phyloP scores from a whole-genome alignment of 2,797 vertebrate genomes.

The Synaphobranchus kaupii region DNA sequence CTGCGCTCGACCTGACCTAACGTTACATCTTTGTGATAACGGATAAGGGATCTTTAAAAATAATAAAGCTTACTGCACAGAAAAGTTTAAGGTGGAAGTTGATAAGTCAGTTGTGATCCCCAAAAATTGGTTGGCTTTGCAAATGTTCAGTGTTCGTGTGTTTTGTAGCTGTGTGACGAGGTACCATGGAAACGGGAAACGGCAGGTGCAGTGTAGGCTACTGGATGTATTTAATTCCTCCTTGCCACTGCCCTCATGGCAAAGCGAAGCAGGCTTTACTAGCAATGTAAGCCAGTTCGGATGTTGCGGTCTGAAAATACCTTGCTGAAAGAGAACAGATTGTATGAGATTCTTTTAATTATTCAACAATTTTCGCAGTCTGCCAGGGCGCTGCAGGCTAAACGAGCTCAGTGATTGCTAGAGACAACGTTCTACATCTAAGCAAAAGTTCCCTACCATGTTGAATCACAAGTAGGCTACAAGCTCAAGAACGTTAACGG shows the following conservation, averaged over 20 bases:
- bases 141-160: constrained; percentile 6
- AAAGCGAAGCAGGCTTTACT: neutral
- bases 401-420: neutral
- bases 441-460: neutral
- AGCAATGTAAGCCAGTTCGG: neutral
- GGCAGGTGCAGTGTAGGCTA: constrained; percentile 48
- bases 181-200: constrained; percentile 49
- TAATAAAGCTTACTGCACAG: neutral
- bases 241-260: neutral
- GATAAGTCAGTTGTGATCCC: neutral
- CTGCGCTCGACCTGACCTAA: neutral
- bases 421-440: neutral
- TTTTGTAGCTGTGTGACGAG: constrained; percentile 41
- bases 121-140: neutral
- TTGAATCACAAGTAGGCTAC: neutral
- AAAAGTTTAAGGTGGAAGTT: neutral
- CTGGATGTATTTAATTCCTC: neutral
- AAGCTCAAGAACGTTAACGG: neutral
- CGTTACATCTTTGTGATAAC: neutral
- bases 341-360: constrained; percentile 58
- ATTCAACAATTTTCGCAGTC: constrained; percentile 65
- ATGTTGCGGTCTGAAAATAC: neutral
- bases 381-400: constrained; percentile 45
- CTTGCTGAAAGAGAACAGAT: constrained; percentile 37
- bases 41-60: neutral